Evolutionary conservation across 2,113 vertebrate species (phyloP).

Genomic region (Salvator merianae): DNA sequence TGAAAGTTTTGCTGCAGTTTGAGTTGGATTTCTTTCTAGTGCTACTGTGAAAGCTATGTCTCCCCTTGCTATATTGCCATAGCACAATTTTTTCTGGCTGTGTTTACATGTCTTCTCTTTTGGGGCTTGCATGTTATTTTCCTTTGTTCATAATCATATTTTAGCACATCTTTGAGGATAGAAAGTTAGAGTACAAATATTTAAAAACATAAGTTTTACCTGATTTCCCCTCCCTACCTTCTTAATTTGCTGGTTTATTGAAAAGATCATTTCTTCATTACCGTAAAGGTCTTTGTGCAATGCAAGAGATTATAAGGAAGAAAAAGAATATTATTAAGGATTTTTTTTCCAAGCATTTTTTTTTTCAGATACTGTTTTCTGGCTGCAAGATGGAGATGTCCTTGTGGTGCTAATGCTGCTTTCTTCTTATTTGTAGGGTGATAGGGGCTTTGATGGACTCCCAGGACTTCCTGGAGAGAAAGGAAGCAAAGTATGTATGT

Average conservation of each 20-base stretch:
- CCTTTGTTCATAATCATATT: too few relatives aligned
- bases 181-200: background rate
- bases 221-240: too few relatives aligned
- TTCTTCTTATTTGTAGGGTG: slow-evolving; percentile 79
- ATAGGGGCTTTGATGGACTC: slow-evolving; percentile 90
- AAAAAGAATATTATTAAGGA: background rate
- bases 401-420: background rate
- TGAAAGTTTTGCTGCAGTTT: background rate
- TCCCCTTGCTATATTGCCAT: background rate
- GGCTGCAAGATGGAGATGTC: background rate
- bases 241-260: background rate
- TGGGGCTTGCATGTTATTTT: background rate
- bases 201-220: too few relatives aligned
- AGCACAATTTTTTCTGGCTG: background rate
- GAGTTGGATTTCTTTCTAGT: background rate
- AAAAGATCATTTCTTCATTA: background rate
- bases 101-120: background rate
- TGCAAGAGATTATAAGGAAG: background rate
- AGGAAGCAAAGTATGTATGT: slow-evolving; percentile 81
- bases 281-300: background rate
- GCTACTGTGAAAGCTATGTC: background rate
- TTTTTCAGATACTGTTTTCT: background rate
- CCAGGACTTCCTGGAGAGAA: slow-evolving; percentile 89
- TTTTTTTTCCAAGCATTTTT: background rate
- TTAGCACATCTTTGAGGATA: background rate